phyloP scores from a whole-genome alignment of 2,888 invertebrate species.

The Cremastinae sp. region DNA sequence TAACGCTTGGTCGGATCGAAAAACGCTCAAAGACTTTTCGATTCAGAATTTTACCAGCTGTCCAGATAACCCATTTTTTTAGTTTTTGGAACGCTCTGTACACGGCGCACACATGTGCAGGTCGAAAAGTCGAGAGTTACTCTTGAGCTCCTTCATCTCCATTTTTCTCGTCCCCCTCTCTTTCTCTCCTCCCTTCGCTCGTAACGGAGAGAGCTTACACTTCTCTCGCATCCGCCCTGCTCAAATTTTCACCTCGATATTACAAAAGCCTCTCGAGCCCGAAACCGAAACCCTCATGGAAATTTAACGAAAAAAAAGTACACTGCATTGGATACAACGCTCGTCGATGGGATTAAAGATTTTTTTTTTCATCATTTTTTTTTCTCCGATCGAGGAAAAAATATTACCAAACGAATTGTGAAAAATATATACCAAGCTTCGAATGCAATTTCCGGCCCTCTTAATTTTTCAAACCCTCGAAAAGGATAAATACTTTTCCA shows the following conservation, averaged over 20 bases:
- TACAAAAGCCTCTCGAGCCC: slow-evolving; percentile 17
- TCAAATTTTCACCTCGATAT: slow-evolving; percentile 32
- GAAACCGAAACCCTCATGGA: slow-evolving; percentile 4
- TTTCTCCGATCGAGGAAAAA: too few species aligned
- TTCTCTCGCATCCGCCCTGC: not conserved
- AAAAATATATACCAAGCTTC: too few species aligned
- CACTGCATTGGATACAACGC: too few species aligned
- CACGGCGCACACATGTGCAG: not conserved
- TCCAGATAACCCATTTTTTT: too few species aligned
- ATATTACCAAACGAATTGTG: too few species aligned
- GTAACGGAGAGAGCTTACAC: not conserved
- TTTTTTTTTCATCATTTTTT: too few species aligned
- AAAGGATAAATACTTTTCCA: too few species aligned
- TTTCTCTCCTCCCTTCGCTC: not conserved
- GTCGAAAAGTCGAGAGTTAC: slow-evolving; percentile 21
- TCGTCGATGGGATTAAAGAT: too few species aligned
- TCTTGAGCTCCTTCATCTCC: slow-evolving; percentile 31
- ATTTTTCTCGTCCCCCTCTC: slow-evolving; percentile 27
- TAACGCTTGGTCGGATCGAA: not conserved
- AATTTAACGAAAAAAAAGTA: not conserved
- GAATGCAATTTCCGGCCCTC: too few species aligned
- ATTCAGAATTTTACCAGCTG: too few species aligned
- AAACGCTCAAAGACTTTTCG: not conserved
- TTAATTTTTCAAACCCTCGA: too few species aligned
- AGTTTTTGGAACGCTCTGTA: not conserved